These are phyloP conservation scores for Falco peregrinus DNA, from an alignment of 2,797 vertebrate species.

Conservation along the genomic window DNA sequence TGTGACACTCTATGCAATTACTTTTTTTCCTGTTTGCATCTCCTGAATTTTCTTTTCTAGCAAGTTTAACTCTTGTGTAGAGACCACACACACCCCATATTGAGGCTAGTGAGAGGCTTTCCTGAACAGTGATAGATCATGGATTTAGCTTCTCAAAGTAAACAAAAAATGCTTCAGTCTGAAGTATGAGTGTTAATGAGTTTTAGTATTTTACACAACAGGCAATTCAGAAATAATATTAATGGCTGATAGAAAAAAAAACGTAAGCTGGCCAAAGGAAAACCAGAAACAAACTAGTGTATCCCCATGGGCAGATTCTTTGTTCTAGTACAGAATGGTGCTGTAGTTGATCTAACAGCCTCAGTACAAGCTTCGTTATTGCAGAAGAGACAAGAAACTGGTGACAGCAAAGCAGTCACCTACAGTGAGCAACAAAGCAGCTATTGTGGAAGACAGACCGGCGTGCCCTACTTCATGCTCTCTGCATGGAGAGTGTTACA, in stretches of 20 bases:
- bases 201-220: background rate
- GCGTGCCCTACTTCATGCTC: background rate
- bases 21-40: background rate
- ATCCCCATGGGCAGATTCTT: background rate
- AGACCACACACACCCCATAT: background rate
- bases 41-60: constrained; percentile 7
- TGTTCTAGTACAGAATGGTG: background rate
- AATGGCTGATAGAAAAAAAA: background rate
- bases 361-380: fast-evolving
- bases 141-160: background rate
- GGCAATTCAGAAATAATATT: background rate
- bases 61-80: background rate
- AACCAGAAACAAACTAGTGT: background rate
- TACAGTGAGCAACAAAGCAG: background rate
- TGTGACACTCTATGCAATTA: background rate
- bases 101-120: background rate
- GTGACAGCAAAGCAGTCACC: background rate
- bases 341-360: background rate
- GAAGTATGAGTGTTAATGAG: background rate
- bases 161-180: background rate
- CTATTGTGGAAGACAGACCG: fast-evolving
- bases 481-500: background rate
- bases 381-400: background rate
- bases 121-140: background rate
- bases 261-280: background rate